Base-by-base conservation (phyloP, 2,888 invertebrate genomes). In the Teleiodes luculella region DNA sequence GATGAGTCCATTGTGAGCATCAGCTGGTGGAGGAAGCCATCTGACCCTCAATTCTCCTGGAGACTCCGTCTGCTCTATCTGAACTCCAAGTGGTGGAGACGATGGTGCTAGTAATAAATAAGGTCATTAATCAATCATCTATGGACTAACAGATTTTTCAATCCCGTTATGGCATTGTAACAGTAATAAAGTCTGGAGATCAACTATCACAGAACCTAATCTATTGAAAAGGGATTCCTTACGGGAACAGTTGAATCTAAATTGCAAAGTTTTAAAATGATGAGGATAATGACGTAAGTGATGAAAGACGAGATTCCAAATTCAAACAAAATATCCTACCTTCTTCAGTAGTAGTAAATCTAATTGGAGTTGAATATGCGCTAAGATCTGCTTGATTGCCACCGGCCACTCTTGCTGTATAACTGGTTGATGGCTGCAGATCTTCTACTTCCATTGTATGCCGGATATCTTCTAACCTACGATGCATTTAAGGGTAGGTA, bases 291-390 rank as follows among this genome's bases (percentile, higher is more conserved):
- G n/a, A n/a, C n/a, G n/a, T n/a, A n/a, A n/a, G n/a, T n/a, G n/a
- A n/a, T n/a, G n/a, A n/a, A n/a, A n/a, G n/a, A n/a, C n/a, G n/a
- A n/a, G n/a, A n/a, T n/a, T n/a, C n/a, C n/a, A n/a, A n/a, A n/a
- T n/a, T n/a, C n/a, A n/a, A n/a, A n/a, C n/a, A n/a, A n/a, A n/a
- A n/a, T n/a, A n/a, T n/a, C n/a, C n/a, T n/a, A 89, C 90, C 87
- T 83, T 90, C 90, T 63, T 90, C 90, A 33, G 82, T 83, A 5
- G 90, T 90, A 39, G 81, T 84, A 55, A 90, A 90, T 53, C 87
- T 65, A 0, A 89, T 80, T 5, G 88, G 87, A 1, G 81, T 66
- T 0, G 86, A 86, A 50, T 78, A 90, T 5, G 82, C 74, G 55
- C 90, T 90, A 2, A 86, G 70, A 54, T 90, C 90, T 0, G 88